Evolutionary conservation across 2,888 invertebrate genomes (phyloP).

Genomic region (Melinaea menophilus): DNA sequence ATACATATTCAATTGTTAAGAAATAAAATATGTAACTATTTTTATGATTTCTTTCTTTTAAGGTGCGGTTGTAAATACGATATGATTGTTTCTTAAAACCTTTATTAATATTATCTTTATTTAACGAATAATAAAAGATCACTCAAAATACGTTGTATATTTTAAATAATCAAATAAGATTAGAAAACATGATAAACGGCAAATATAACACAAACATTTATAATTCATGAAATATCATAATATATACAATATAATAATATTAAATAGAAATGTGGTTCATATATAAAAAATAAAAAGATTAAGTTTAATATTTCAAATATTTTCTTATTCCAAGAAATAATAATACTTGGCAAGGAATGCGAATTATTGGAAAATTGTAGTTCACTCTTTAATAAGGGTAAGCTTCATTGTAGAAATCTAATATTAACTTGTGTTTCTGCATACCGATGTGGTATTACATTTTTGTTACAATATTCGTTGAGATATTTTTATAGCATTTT

Average conservation of each 20-base stretch:
- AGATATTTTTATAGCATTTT: neutral
- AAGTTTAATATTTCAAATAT: constrained; percentile 47
- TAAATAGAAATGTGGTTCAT: neutral
- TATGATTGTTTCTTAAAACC: too few species aligned
- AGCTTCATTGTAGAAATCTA: constrained; percentile 45
- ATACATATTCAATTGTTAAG: too few species aligned
- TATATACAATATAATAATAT: neutral
- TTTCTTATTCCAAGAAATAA: constrained; percentile 41
- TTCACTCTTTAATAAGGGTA: constrained; percentile 54
- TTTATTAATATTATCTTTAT: too few species aligned
- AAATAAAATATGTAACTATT: too few species aligned
- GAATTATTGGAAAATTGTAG: constrained; percentile 55
- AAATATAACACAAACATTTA: too few species aligned
- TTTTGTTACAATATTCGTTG: constrained; percentile 10
- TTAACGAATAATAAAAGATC: too few species aligned
- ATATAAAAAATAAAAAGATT: constrained; percentile 29
- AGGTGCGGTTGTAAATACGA: too few species aligned
- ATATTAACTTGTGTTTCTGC: constrained; percentile 19
- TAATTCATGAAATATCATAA: too few species aligned
- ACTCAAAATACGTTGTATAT: too few species aligned
- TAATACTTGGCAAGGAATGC: constrained; percentile 53
- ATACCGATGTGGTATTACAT: constrained; percentile 19
- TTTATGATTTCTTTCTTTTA: too few species aligned
- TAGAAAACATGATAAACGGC: too few species aligned
- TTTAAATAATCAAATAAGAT: too few species aligned